Percentiles rank a stretch among this genome's conserved stretches.
phyloP scores from a whole-genome alignment of 2,888 invertebrate genomes.

The Hemistola chrysoprasaria region DNA sequence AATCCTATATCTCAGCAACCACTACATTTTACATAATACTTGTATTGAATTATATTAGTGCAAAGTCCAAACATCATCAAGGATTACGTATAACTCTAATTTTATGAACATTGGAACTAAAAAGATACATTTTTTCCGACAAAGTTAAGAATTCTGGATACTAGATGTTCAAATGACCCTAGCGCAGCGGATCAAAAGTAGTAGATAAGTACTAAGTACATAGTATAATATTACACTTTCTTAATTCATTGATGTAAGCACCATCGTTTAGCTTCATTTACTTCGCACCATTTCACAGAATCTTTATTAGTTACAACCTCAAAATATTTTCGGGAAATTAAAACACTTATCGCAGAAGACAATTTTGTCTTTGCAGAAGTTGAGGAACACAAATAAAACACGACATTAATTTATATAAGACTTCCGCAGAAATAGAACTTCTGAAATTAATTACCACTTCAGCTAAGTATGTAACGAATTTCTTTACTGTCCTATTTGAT shows the following conservation, averaged over 20 bases:
- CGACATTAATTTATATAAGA: constrained; percentile 11
- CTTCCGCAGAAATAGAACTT: constrained; percentile 16
- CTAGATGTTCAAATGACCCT: too few species aligned
- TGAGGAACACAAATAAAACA: constrained; percentile 13
- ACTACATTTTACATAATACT: too few species aligned
- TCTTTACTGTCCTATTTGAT: neutral
- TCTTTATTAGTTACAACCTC: constrained; percentile 10
- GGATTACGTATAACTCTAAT: too few species aligned
- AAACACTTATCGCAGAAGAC: constrained; percentile 11
- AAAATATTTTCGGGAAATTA: too few species aligned
- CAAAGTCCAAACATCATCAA: too few species aligned
- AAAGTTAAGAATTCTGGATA: too few species aligned
- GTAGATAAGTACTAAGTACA: too few species aligned
- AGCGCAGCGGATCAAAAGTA: too few species aligned
- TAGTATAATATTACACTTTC: constrained; percentile 8
- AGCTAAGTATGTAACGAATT: constrained; percentile 6
- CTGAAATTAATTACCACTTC: constrained; percentile 23
- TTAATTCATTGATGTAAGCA: constrained; percentile 36
- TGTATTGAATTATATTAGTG: too few species aligned
- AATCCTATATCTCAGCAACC: too few species aligned
- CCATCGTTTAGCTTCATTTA: constrained; percentile 39
- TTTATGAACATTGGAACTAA: too few species aligned
- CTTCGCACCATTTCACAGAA: constrained; percentile 28
- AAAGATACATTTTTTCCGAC: too few species aligned
- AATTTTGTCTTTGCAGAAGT: constrained; percentile 13